phyloP scores from a whole-genome alignment of 2,113 vertebrate species.

The Malaclemys terrapin region DNA sequence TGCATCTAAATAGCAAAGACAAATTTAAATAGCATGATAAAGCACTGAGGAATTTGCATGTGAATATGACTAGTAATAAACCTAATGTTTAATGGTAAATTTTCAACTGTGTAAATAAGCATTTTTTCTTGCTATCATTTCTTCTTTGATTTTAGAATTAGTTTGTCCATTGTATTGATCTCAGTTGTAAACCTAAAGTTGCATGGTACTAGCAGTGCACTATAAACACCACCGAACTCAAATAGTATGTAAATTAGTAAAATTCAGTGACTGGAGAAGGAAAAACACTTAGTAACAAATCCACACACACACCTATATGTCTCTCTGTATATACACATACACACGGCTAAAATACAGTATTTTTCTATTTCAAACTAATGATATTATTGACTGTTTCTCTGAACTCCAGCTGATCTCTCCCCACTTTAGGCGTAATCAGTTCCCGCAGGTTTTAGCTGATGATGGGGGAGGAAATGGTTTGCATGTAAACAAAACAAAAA shows the following conservation, averaged over 20 bases:
- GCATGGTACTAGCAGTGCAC: constrained; percentile 77
- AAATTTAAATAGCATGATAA: constrained; percentile 84
- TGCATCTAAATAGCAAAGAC: constrained; percentile 85
- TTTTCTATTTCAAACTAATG: constrained; percentile 51
- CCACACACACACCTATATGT: background rate
- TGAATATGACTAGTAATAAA: constrained; percentile 68
- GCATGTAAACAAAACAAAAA: constrained; percentile 73
- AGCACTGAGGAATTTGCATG: constrained; percentile 66
- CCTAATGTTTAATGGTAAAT: constrained; percentile 62
- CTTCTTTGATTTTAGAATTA: constrained; percentile 70
- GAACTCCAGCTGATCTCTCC: constrained; percentile 44
- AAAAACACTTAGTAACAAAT: constrained; percentile 68
- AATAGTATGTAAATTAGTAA: constrained; percentile 84
- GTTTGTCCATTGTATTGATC: constrained; percentile 71
- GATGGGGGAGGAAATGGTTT: constrained; percentile 66
- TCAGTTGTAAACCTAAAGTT: constrained; percentile 79
- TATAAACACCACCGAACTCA: constrained; percentile 78
- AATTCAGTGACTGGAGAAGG: constrained; percentile 75
- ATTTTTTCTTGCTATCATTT: constrained; percentile 75
- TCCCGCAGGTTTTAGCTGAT: constrained; percentile 49
- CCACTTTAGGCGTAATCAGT: constrained; percentile 60
- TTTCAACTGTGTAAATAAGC: constrained; percentile 69
- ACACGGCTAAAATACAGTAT: constrained; percentile 40
- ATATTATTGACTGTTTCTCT: constrained; percentile 58
- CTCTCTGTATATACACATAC: background rate